Base-by-base conservation (phyloP, 2,888 invertebrate species). In the Melitaea athalia region DNA sequence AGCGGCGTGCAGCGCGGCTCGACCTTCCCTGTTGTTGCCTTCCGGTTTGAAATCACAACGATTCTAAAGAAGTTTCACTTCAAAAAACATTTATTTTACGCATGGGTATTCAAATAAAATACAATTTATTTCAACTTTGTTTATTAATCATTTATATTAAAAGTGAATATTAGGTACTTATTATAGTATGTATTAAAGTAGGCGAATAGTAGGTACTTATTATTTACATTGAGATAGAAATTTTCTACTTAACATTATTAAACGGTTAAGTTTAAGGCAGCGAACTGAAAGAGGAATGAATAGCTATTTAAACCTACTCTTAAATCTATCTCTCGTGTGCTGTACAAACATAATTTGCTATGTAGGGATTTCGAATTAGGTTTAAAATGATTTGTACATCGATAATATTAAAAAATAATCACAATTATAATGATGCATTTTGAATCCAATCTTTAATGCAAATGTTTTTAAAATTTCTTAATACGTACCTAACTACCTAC, bases 161-260 rank as follows among this genome's bases (percentile, higher is more conserved):
- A 90, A 89, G 88, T 90, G 89, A 89, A 86, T 87, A 85, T 85
- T 83, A n/a, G n/a, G n/a, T n/a, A n/a, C n/a, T n/a, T n/a, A n/a
- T n/a, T n/a, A n/a, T 85, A 85, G 81, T 81, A 80, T 81, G 83
- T 87, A 87, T 77, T 82, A 85, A 87, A 85, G 84, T 87, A 88
- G 87, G 87, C 87, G 83, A 88, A 85, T 81, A 85, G 68, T n/a
- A n/a, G n/a, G n/a, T 76, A 75, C 73, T 80, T 81, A 83, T 78
- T 86, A 87, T 85, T 77, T 88, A 87, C 85, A 87, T 79, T 81
- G 79, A 79, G 76, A 82, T 68, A 74, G 69, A 70, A 61, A 63
- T 62, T 31, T 66, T 61, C 47, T 49, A 49, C 69, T 66, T 70
- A 70, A 63, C 64, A 33, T 55, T 50, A 50, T 68, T 70, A 65